Base-by-base conservation (phyloP, 2,888 invertebrate genomes). In the Muschampia plurimacula region DNA sequence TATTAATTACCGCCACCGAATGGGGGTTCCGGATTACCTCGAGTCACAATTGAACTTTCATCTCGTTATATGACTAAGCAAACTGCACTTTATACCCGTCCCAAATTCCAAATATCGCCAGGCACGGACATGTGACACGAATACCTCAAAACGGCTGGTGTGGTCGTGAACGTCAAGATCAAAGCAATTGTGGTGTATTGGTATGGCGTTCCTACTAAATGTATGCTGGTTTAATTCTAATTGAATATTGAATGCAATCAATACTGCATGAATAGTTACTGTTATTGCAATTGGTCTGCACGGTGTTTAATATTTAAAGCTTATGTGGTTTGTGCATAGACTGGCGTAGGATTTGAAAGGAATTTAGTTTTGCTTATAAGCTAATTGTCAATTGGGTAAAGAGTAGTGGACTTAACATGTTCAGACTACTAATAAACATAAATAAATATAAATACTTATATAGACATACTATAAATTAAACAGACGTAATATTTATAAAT, bases 171-270 rank as follows among this genome's bases (percentile, higher is more conserved):
- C n/a, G 7, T 49, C n/a, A 49, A 49, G 52, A 52, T 52, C 52
- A 52, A 15, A 52, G 52, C 52, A 13, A 46, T 52, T 52, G 52
- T 52, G 52, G 52, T 52, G n/a, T 52, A 52, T 52, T 15, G 52
- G 7, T 52, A 52, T 15, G 46, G 12, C 46, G 52, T 15, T 7
- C n/a, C 52, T n/a, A 8, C 52, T 13, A 49, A 49, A n/a, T 49
- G 49, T 49, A n/a, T 15, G 52, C 52, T 9, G 52, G 52, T 55
- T 55, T 9, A 55, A 55, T 9, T 55, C 9, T 55, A 55, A 55
- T 55, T 55, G 15, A 55, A 55, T 55, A 55, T 55, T 9, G 52
- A 15, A 55, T 55, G 22, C 52, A 9, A 55, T 55, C 52, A 55
- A 55, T 55, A 55, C 52, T 55, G 22, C 22, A 55, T 22, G 15